Percentiles rank a stretch among this genome's conserved stretches.
Evolutionary conservation across 2,888 invertebrate genomes (phyloP).

Genomic region (Agriopis aurantiaria): DNA sequence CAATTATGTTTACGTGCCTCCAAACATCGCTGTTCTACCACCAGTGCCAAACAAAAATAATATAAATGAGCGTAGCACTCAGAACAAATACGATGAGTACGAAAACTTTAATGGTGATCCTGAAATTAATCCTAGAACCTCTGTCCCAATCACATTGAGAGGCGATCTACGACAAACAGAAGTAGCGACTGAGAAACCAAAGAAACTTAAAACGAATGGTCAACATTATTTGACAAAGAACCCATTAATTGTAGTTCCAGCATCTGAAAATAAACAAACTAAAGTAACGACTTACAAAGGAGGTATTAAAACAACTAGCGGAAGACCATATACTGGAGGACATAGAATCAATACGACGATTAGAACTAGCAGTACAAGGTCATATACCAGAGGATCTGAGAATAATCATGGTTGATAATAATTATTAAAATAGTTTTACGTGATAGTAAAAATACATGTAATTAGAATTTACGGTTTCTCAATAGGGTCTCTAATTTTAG

Average conservation of each 20-base stretch:
- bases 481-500: neutral
- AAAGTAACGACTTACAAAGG: neutral
- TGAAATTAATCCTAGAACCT: conserved; percentile 1
- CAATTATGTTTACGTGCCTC: conserved; percentile 49
- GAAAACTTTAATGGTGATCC: neutral
- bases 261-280: conserved; percentile 5
- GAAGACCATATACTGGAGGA: neutral
- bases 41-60: neutral
- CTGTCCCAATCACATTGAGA: neutral
- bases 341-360: neutral
- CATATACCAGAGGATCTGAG: conserved; percentile 8
- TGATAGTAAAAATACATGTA: neutral
- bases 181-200: neutral
- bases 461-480: neutral
- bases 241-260: conserved; percentile 39
- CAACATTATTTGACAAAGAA: conserved; percentile 18
- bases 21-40: conserved; percentile 10
- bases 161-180: neutral
- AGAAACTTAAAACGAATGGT: conserved; percentile 7
- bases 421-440: neutral
- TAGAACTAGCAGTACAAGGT: neutral
- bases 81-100: conserved; percentile 1
- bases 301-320: neutral
- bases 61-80: conserved; percentile 11
- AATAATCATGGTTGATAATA: neutral